Evolutionary conservation across 2,888 invertebrate genomes (phyloP), one percentile per base, ranked within the genome.

Genomic region (Nyleta sp.): DNA sequence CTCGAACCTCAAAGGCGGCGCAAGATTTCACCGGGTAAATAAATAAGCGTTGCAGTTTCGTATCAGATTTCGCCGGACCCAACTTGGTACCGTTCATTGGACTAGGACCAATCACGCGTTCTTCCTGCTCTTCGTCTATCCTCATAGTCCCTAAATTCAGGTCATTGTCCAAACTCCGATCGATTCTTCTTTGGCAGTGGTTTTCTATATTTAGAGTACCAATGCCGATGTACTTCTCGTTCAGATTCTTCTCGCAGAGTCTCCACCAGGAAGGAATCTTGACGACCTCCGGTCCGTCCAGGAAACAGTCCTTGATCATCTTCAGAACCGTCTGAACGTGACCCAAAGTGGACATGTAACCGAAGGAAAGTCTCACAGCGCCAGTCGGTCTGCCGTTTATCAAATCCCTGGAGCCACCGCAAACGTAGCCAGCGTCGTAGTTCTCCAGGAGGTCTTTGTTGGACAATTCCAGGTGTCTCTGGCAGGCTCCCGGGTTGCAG

Each of bases 401-500:
- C 60, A 98, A 91, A 91, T 98, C 98, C 76, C 94, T 92, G 85
- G 95, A 94, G 87, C 98, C 98, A 0, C 98, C 98, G 90, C 98
- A 98, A 40, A 96, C 94, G 90, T 98, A 98, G 0, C 98, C 98
- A 2, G 95, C 94, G 92, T 95, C 93, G 89, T 94, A 97, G 89
- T 98, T 96, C 28, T 93, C 92, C 83, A 94, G 93, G 81, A 98
- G 92, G 65, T 96, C 94, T 11, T 93, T 92, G 59, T 95, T 93
- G 0, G 94, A 92, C 7, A 97, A 91, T 6, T 92, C 91, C 48
- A 99, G 91, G 86, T 96, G 95, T 53, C 94, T 91, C 88, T 98
- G 96, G 88, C 99, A 99, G 1, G 98, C 96, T 11, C 99, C 99
- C 1, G 98, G 95, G 91, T 99, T 99, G 90, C 99, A 99, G 89